Conservation (phyloP, 2,797 vertebrate genomes). For the Enteromius unitaeniatus region DNA sequence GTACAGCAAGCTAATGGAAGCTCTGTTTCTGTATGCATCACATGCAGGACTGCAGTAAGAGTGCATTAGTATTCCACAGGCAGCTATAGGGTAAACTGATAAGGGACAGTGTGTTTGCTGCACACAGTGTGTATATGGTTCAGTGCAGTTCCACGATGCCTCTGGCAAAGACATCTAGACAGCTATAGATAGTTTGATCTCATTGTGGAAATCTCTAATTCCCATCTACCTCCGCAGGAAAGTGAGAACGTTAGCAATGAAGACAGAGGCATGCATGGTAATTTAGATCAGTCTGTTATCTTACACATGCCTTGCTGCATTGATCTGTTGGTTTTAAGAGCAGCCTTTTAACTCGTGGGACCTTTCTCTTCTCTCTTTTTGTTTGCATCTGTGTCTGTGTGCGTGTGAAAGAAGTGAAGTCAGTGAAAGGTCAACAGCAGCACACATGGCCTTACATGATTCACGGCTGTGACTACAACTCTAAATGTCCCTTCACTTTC, state of each 20-base stretch:
- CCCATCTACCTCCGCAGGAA: not conserved
- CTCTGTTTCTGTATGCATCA: conserved; percentile 59
- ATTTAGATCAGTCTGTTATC: not conserved
- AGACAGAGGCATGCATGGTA: not conserved
- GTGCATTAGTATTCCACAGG: conserved; percentile 61
- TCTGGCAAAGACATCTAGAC: conserved; percentile 32
- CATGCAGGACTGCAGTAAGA: conserved; percentile 61
- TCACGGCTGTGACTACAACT: conserved; percentile 21
- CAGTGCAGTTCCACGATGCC: conserved; percentile 29
- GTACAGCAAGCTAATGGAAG: conserved; percentile 43
- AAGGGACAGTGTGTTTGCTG: conserved; percentile 35
- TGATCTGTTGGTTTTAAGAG: not conserved
- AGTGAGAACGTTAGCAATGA: not conserved
- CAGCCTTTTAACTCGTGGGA: not conserved
- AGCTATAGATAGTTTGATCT: conserved; percentile 29
- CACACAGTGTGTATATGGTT: conserved; percentile 30
- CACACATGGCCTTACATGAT: conserved; percentile 8
- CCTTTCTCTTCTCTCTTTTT: conserved; percentile 8
- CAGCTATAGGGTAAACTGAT: conserved; percentile 35
- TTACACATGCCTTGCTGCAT: not conserved
- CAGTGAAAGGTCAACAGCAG: conserved; percentile 50
- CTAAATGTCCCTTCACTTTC: conserved; percentile 55
- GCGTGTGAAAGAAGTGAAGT: conserved; percentile 31
- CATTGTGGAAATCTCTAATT: conserved; percentile 6
- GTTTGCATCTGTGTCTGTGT: conserved; percentile 36